Base-by-base conservation (phyloP, 37 sponge, comb jelly and placozoan genomes). In the Axinella damicornis region DNA sequence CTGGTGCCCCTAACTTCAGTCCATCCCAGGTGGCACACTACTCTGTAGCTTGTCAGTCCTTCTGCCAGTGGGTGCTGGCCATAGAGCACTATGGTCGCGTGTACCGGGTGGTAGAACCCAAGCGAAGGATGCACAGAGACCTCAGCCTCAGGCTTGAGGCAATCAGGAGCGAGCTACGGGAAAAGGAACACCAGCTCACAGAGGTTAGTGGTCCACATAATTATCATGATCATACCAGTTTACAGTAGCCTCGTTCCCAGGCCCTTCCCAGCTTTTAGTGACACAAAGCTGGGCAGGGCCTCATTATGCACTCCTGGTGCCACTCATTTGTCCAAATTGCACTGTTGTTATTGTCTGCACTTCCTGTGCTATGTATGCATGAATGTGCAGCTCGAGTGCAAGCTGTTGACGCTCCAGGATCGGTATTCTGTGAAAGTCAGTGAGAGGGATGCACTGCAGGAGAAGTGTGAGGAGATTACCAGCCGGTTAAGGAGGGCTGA, bases 31-130 rank as follows among this genome's bases (percentile, higher is more conserved):
- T 93, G 11, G 83, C 78, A 27, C 80, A 77, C 13, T 77, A 74
- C 28, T 93, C 94, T 57, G 90, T 89, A 46, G 94, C 94, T 16
- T 93, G 94, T 41, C 77, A 89, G 87, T 89, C 90, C 27, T 84
- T 93, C 72, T 93, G 94, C 79, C 58, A 81, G 78, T 93, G 94
- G 94, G 90, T 93, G 38, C 53, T 89, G 41, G 94, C 94, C 21
- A 74, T 93, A n/a, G 87, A 89, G 36, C 81, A 86, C 75, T 93
- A 89, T 71, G 69, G 76, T 35, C 78, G 76, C 21, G 90, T 83
- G 24, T 86, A 78, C 65, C 71, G 76, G 59, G 66, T 88, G 35
- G 60, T 78, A 53, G 19, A 79, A 25, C 80, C 79, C 15, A 86
- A 71, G 53, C 57, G 71, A 46, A 28, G 69, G 19, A 34, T 73